Evolutionary conservation across 2,113 vertebrate species (phyloP).

Genomic region (Lophotis ruficrista): DNA sequence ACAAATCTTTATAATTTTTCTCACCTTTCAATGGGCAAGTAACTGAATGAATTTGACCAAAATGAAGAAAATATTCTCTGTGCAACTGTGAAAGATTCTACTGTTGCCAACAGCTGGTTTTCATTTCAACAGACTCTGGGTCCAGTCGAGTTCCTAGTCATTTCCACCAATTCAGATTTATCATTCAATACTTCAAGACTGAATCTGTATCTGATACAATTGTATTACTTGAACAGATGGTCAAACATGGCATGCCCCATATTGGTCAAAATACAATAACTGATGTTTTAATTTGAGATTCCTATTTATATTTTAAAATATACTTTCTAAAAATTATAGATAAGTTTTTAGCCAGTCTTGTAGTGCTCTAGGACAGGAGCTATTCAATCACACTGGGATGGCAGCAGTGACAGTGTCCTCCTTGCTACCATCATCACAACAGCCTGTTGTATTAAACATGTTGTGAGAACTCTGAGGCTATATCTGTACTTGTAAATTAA

Average conservation of each 20-base stretch:
- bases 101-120: neutral
- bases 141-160: neutral
- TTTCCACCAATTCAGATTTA: neutral
- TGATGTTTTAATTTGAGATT: neutral
- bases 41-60: conserved; percentile 7
- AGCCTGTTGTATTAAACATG: neutral
- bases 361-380: neutral
- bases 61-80: neutral
- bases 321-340: neutral
- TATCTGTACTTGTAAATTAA: neutral
- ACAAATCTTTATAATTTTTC: neutral
- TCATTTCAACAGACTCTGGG: neutral
- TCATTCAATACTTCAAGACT: neutral
- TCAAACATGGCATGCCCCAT: neutral
- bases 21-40: neutral
- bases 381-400: neutral
- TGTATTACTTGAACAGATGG: neutral
- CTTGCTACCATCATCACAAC: neutral
- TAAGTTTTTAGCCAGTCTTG: neutral
- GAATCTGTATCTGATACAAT: neutral
- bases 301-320: neutral
- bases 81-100: neutral
- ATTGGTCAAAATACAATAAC: neutral
- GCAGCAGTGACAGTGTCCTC: neutral
- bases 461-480: neutral